Conservation (phyloP, 2,888 invertebrate species). For the Cheilosia vulpina region DNA sequence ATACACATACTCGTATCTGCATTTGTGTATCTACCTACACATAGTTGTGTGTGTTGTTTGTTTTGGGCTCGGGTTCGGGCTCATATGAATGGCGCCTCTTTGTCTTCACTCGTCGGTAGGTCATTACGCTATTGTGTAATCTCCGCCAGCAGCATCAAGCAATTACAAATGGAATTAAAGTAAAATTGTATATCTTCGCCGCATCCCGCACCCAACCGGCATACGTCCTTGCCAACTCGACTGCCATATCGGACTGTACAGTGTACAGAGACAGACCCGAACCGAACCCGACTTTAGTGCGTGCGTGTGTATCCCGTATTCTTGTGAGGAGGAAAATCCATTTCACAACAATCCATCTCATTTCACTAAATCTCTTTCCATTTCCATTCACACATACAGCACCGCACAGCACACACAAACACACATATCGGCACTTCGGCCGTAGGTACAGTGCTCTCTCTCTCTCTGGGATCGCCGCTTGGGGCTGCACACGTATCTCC, state of each 20-base stretch:
- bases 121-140: slow-evolving; percentile 75
- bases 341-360: slow-evolving; percentile 75
- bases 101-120: slow-evolving; percentile 70
- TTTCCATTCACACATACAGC: slow-evolving; percentile 32
- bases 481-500: slow-evolving; percentile 72
- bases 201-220: background rate
- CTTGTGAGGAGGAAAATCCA: slow-evolving; percentile 56
- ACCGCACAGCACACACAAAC: background rate
- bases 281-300: slow-evolving; percentile 18
- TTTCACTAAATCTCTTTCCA: slow-evolving; percentile 68
- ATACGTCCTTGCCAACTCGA: slow-evolving; percentile 11
- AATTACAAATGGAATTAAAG: slow-evolving; percentile 75
- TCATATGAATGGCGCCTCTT: slow-evolving; percentile 70
- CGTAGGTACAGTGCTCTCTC: slow-evolving; percentile 2
- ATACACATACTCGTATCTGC: background rate
- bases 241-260: background rate
- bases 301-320: slow-evolving; percentile 15
- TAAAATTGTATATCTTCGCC: slow-evolving; percentile 68
- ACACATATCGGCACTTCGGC: background rate
- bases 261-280: background rate
- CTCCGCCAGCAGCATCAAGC: slow-evolving; percentile 73
- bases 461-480: slow-evolving; percentile 27
- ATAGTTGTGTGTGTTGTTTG: slow-evolving; percentile 16
- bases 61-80: slow-evolving; percentile 29
- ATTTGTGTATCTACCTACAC: background rate